phyloP scores from a whole-genome alignment of 2,797 vertebrate genomes.

The Galago senegalensis region DNA sequence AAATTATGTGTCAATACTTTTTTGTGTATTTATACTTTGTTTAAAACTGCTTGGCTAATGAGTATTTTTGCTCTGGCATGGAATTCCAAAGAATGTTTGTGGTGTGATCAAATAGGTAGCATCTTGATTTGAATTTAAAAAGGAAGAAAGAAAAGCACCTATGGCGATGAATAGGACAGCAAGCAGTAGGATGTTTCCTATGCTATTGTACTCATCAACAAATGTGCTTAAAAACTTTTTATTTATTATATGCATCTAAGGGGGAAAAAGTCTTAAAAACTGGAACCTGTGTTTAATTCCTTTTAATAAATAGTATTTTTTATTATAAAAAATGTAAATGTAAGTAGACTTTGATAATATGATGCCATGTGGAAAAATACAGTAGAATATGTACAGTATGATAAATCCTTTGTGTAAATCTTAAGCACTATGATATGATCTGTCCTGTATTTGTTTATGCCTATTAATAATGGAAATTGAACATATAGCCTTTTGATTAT shows the following conservation, averaged over 20 bases:
- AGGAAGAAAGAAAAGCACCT: not conserved
- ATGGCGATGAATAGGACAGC: not conserved
- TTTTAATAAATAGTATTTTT: not conserved
- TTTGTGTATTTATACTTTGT: not conserved
- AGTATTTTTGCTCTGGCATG: conserved; percentile 29
- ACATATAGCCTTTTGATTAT: not conserved
- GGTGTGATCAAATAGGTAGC: not conserved
- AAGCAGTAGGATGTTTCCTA: not conserved
- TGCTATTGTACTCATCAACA: not conserved
- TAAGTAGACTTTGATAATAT: not conserved
- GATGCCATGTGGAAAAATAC: conserved; percentile 6
- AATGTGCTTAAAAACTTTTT: not conserved
- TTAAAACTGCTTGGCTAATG: conserved; percentile 37
- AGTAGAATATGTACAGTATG: not conserved
- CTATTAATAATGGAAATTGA: not conserved
- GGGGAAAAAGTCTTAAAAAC: not conserved
- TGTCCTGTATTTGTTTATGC: not conserved
- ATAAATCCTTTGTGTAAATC: conserved; percentile 30
- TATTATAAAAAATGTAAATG: conserved; percentile 28
- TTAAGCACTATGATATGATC: not conserved
- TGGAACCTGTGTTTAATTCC: not conserved
- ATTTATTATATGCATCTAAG: not conserved
- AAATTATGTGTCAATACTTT: not conserved
- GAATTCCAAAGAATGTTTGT: conserved; percentile 27
- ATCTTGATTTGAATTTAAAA: conserved; percentile 22